phyloP scores from a whole-genome alignment of 2,113 vertebrate species.

The Nipponia nippon region DNA sequence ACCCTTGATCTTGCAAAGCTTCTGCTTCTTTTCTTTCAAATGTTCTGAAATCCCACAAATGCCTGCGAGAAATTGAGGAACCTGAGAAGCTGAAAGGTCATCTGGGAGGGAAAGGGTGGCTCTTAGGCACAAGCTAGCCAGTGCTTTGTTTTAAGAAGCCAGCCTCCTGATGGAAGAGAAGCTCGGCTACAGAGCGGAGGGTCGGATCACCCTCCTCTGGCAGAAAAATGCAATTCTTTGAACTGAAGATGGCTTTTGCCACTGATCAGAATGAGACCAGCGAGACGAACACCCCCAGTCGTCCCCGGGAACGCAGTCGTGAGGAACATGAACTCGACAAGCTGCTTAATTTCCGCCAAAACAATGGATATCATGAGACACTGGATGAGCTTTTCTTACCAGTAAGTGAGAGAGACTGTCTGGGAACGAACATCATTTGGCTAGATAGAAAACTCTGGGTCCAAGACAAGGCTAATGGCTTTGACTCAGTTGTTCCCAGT shows the following conservation, averaged over 20 bases:
- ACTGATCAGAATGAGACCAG: neutral
- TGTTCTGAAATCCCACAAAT: neutral
- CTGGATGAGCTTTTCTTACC: conserved; percentile 1
- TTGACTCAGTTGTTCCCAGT: neutral
- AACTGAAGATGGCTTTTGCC: neutral
- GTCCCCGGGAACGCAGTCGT: rapidly evolving
- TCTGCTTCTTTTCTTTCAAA: conserved; percentile 35
- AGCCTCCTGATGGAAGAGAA: neutral
- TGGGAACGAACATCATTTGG: conserved; percentile 23
- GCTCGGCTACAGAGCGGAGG: neutral
- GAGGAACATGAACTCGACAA: neutral
- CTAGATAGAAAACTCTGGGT: neutral
- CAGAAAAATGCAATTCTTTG: neutral
- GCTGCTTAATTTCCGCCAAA: neutral
- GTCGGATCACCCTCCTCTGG: neutral
- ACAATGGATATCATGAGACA: neutral
- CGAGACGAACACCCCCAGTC: neutral
- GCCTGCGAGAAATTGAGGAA: conserved; percentile 5
- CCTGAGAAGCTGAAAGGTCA: neutral
- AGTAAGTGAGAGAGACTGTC: neutral
- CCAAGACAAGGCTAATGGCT: neutral
- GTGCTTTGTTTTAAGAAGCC: neutral
- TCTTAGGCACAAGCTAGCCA: neutral
- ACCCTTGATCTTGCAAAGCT: neutral
- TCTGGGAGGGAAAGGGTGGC: neutral